Base-by-base conservation (phyloP, 2,888 invertebrate genomes). In the Pedicia rivosa region DNA sequence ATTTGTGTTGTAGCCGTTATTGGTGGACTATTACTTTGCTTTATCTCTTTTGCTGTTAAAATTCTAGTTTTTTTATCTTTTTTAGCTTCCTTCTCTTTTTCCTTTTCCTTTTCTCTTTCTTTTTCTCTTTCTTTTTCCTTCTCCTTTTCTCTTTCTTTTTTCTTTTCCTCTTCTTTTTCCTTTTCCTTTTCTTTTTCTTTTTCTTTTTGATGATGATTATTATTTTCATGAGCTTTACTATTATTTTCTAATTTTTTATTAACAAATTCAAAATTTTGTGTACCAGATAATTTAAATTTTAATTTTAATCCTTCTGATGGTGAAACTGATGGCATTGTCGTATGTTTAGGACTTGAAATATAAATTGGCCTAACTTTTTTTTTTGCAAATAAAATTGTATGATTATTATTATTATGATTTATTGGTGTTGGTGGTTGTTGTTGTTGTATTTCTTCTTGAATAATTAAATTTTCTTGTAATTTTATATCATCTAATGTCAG, bases 181-280 rank as follows among this genome's bases (percentile, higher is more conserved):
- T 7, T 8, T 5, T 7, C 3, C n/a, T n/a, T 10, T 8, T 6
- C 5, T 5, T 20, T 20, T 5, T 20, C 8, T 20, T 20, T 20
- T 8, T 20, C 8, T 8, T 6, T 6, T 8, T 6, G 20, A 20
- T 20, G 20, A 8, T 24, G 8, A 10, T 4, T 24, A 10, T 24
- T n/a, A 10, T 14, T 22, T 22, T 33, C 22, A 15, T 15, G 30
- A 5, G 30, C 30, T 19, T 30, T 15, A 14, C 14, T 15, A 16
- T 35, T 35, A 26, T 25, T 26, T 22, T 22, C 22, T 22, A 15
- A 15, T 33, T 37, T 38, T 19, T 43, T 32, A 28, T 28, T 41
- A 28, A 48, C 43, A 7, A 47, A 47, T 41, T 48, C 43, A 14
- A 47, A 47, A 34, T 46, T 45, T 40, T 49, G 45, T 9, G 46